Evolutionary conservation across 2,888 invertebrate genomes (phyloP).

Genomic region (Mesorhabditis spiculigera): DNA sequence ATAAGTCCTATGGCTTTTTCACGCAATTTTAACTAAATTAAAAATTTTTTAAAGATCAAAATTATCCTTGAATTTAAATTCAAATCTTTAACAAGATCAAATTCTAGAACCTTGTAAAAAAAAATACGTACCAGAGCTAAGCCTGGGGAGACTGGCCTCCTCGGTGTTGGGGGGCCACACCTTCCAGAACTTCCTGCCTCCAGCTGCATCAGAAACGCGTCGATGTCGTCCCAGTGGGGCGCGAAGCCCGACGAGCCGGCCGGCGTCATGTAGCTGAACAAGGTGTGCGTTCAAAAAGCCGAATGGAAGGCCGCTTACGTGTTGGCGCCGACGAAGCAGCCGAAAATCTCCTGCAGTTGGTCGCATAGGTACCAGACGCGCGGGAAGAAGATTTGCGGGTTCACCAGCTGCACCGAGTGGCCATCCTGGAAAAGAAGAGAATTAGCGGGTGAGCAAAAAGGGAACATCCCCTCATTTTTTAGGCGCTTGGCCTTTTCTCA

Average conservation of each 20-base stretch:
- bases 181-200: slow-evolving; percentile 90
- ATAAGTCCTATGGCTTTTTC: neutral
- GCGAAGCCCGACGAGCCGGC: slow-evolving; percentile 95
- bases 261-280: slow-evolving; percentile 78
- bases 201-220: slow-evolving; percentile 91
- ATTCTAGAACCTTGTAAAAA: neutral
- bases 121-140: slow-evolving; percentile 60
- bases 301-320: slow-evolving; percentile 61
- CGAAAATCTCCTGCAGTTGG: slow-evolving; percentile 84
- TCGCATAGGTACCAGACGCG: slow-evolving; percentile 67
- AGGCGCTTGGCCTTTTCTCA: neutral
- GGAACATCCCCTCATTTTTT: neutral
- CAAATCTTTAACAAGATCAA: neutral
- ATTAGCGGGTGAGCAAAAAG: neutral
- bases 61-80: slow-evolving; percentile 3
- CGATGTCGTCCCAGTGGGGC: slow-evolving; percentile 97
- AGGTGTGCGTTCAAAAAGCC: neutral
- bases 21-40: neutral
- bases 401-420: slow-evolving; percentile 47
- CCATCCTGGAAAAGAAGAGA: slow-evolving; percentile 23
- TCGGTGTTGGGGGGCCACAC: slow-evolving; percentile 73
- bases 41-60: neutral
- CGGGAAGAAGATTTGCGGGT: slow-evolving; percentile 50
- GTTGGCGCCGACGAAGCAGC: slow-evolving; percentile 90
- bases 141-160: slow-evolving; percentile 73